Base-by-base conservation (phyloP, 1,140 invertebrate species). In the Cylas formicarius region DNA sequence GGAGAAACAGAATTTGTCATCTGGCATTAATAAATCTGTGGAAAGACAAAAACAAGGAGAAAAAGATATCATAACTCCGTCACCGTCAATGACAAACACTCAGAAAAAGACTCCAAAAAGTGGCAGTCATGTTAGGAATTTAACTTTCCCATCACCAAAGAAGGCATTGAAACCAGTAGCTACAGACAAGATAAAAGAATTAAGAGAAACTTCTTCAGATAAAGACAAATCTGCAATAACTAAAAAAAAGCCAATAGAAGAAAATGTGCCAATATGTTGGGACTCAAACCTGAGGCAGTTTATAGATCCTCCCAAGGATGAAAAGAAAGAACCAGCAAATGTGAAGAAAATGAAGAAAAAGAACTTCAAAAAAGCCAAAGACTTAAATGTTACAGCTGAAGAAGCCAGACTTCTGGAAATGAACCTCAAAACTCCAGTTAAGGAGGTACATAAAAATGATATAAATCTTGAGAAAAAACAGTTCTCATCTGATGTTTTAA, bases 71-170 rank as follows among this genome's bases (percentile, higher is more conserved):
- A n/a, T n/a, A n/a, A 48, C 46, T 4, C 46, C 46, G 9, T 28
- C 46, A 9, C 39, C 46, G 13, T 4, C 38, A 29, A 27, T 28
- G 3, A 23, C 9, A n/a, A 2, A 18, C 11, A 10, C 27, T 7
- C 13, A 18, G 23, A 53, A 31, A 29, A 24, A 35, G 8, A 53
- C 52, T 24, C 47, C 48, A 20, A 50, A 47, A 44, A 53, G 52
- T 44, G 31, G 39, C 7, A 53, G 53, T 1, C 57, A 59, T 23
- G 52, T 59, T 2, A 33, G 57, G 11, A 57, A 53, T 21, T 44
- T 59, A 14, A 46, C 54, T 28, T 59, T 59, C 52, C 54, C 55
- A 4, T 53, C 52, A 2, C 57, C 57, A 44, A 48, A 32, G 23
- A 37, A 43, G 8, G 20, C 45, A 11, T 21, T 29, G 18, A 36